Base-by-base conservation (phyloP, 2,113 vertebrate genomes). In the Hystrix cristata region DNA sequence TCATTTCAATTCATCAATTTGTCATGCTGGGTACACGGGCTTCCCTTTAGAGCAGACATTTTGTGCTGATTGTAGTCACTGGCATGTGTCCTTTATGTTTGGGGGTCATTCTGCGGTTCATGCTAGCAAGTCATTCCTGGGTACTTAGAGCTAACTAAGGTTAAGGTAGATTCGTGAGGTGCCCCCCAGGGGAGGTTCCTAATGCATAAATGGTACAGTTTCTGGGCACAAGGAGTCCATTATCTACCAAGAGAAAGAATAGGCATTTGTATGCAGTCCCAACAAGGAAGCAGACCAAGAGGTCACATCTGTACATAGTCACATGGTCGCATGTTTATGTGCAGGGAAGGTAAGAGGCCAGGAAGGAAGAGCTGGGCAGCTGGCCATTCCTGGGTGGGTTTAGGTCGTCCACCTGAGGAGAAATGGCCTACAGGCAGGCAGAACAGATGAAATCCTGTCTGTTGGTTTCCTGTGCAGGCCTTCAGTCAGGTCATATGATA, bases 401-500 rank as follows among this genome's bases (percentile, higher is more conserved):
- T 34, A 13, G 3, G 34, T 87, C 80, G 34, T 90, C 62, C 51
- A 55, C 62, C 18, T 69, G 60, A 84, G 79, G 60, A 25, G 60
- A 91, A 76, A 78, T 43, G 29, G 23, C 81, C 81, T 91, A 71
- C n/a, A 51, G 94, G 88, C 83, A 93, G 79, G 48, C 81, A 97
- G 95, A n/a, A 93, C 86, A 87, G 74, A 65, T 43, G 86, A 84
- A 84, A 87, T 85, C 43, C 81, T 86, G 94, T 95, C 78, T 84
- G 46, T 79, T n/a, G 25, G 89, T 84, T 96, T 96, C 94, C 96
- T 84, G 94, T 78, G 62, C 43, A 38, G 57, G 62, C 95, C 91
- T 96, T 96, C 78, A 64, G 19, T 64, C 46, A 60, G 90, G 96
- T 97, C 97, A 91, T 69, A 94, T 96, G 97, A 91, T 71, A 67